Evolutionary conservation across 2,888 invertebrate genomes (phyloP), one percentile per base, ranked within the genome.

Genomic region (Anoplius nigerrimus): DNA sequence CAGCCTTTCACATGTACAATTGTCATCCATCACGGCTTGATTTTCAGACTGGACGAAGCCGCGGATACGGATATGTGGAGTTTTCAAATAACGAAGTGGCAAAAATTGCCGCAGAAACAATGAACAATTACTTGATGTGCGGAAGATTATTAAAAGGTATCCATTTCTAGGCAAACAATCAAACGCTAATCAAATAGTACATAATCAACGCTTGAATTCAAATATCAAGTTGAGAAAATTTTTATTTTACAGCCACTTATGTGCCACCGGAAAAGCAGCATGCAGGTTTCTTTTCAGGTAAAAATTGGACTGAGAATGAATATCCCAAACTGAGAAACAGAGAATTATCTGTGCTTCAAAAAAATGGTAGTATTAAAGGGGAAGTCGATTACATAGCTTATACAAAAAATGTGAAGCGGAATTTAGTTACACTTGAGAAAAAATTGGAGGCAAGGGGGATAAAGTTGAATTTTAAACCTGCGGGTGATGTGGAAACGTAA

Each of bases 91-190:
- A 93, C 16, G 94, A 95, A 69, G 98, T 98, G 0, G 99, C 98
- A 0, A 92, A 97, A 89, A 94, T 98, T 79, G 98, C 95, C 2
- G 97, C 98, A 0, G 96, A 98, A 76, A 94, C 98, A 0, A 99
- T 99, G 98, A 94, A 99, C 87, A 98, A 98, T 89, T 99, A 99
- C 89, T 90, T 99, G 0, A 98, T 99, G 97, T 97, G 95, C 82
- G 95, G 97, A 75, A 93, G 95, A 86, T 90, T 98, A 43, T 89
- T 99, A 8, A 96, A 96, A 91, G 95, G 96, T 95, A 91, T 51
- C 43, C 6, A 45, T 62, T 13, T n/a, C n/a, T n/a, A 43, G n/a
- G 24, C 27, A 22, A 15, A 45, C 43, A 43, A 15, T n/a, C n/a
- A n/a, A n/a, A n/a, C n/a, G 6, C 13, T 62, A 13, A n/a, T 45